Conservation (phyloP, 2,797 vertebrate genomes). For the Eutrigla gurnardus region DNA sequence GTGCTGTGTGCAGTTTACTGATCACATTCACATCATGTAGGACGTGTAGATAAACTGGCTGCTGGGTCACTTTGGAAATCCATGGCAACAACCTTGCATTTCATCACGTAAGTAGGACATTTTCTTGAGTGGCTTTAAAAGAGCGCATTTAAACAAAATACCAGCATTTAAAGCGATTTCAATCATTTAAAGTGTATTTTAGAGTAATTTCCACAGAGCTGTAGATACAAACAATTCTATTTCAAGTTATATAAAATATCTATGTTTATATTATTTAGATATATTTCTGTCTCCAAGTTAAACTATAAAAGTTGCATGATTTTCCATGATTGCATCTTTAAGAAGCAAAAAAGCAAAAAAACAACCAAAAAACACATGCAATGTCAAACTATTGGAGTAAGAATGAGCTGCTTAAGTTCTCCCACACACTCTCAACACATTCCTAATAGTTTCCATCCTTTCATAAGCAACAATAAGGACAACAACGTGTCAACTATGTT, state of each 20-base stretch:
- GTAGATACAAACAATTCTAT: neutral
- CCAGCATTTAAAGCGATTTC: neutral
- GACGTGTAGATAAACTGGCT: neutral
- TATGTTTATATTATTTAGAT: no score
- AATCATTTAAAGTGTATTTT: neutral
- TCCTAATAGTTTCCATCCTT: constrained; percentile 43
- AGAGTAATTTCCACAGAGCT: neutral
- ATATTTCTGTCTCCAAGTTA: neutral
- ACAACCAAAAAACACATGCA: neutral
- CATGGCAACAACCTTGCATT: neutral
- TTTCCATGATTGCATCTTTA: neutral
- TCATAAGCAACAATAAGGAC: constrained; percentile 54
- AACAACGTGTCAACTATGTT: constrained; percentile 69
- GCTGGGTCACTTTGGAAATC: neutral
- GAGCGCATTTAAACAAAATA: no score
- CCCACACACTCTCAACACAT: constrained; percentile 3
- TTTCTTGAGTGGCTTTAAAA: no score
- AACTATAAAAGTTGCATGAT: no score
- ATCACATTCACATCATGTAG: constrained; percentile 6
- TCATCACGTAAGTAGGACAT: neutral
- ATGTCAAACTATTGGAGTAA: neutral
- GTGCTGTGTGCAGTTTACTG: neutral
- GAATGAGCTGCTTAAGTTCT: constrained; percentile 7
- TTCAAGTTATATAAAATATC: neutral
- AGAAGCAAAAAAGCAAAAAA: neutral